Evolutionary conservation across 2,888 invertebrate species (phyloP).

Genomic region (Azorinus chamasolen): DNA sequence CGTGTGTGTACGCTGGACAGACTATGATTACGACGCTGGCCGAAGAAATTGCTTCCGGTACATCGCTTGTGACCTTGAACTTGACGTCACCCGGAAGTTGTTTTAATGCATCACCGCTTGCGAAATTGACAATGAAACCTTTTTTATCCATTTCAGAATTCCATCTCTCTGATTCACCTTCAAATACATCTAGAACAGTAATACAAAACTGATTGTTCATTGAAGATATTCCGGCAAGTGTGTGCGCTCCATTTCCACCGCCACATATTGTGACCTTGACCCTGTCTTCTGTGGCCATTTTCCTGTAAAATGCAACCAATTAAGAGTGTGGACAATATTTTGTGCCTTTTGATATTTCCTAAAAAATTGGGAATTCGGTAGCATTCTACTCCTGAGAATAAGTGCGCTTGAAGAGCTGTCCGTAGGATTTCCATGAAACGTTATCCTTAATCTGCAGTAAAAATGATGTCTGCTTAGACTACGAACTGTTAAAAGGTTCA

Average conservation of each 20-base stretch:
- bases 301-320: too few species aligned
- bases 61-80: conserved; percentile 26
- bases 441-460: too few species aligned
- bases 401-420: too few species aligned
- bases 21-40: conserved; percentile 63
- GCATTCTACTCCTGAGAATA: too few species aligned
- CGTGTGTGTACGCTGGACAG: conserved; percentile 76
- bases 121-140: conserved; percentile 49
- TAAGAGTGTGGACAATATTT: too few species aligned
- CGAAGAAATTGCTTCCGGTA: not conserved
- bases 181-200: conserved; percentile 66
- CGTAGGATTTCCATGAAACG: too few species aligned
- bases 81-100: conserved; percentile 23
- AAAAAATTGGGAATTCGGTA: too few species aligned
- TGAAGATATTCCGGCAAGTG: conserved; percentile 67
- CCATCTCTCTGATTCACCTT: conserved; percentile 53
- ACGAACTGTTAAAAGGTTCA: too few species aligned
- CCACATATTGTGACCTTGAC: conserved; percentile 68
- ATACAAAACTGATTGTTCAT: conserved; percentile 61
- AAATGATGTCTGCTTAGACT: too few species aligned
- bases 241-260: conserved; percentile 77
- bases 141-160: too few species aligned
- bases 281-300: not conserved
- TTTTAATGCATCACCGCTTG: conserved; percentile 17
- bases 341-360: too few species aligned